Evolutionary conservation across 1,140 invertebrate genomes (phyloP), one percentile per base, ranked within the genome.

Genomic region (Mizuhopecten yessoensis): DNA sequence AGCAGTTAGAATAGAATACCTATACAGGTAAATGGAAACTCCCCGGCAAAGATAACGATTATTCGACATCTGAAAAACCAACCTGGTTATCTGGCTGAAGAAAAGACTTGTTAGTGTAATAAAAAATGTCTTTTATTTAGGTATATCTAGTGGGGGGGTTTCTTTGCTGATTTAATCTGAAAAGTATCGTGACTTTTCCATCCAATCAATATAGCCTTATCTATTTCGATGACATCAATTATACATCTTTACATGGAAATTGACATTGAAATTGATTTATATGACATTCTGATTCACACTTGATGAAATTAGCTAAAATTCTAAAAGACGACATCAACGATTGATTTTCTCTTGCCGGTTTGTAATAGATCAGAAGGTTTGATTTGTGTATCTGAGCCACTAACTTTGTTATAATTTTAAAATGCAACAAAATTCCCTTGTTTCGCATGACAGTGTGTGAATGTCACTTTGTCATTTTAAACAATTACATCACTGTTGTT

Each of bases 91-190:
- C 42, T 7, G 36, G 13, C 42, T 13, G 17, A n/a, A 29, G 57
- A 5, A 75, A 5, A 17, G 45, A 49, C 45, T 20, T n/a, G n/a
- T n/a, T n/a, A 57, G 7, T 57, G 17, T 57, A 17, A 57, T 57
- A 57, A 75, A 39, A 49, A 75, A 29, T 75, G 57, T 75, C 57
- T 75, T n/a, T n/a, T n/a, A n/a, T n/a, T n/a, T n/a, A n/a, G n/a
- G n/a, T n/a, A n/a, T n/a, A n/a, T n/a, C n/a, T n/a, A n/a, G n/a
- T n/a, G n/a, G n/a, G n/a, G 23, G 0, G n/a, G 57, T 75, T 75
- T 75, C 57, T 75, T 75, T 75, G 15, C 0, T n/a, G 9, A 75
- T 75, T 17, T 29, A 7, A 29, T 1, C 11, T 5, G 23, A 29
- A 5, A 75, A 3, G 20, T 75, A 29, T 45, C 0, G 0, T 45